Percentiles rank a stretch among this genome's conserved stretches.
Conservation (phyloP, 2,113 vertebrate species). For the Trogon melanurus region DNA sequence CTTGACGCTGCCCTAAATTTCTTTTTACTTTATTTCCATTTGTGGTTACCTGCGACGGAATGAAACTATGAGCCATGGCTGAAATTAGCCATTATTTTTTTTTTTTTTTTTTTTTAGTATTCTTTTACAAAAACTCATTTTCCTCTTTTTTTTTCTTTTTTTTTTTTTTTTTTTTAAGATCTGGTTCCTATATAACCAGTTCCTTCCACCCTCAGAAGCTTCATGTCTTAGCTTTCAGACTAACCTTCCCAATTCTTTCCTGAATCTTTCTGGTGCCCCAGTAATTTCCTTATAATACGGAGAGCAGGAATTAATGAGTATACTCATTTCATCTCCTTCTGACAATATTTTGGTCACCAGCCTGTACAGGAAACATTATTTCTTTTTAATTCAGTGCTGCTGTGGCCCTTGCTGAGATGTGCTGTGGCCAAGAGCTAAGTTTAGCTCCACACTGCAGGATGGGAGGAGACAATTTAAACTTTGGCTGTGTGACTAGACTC, state of each 20-base stretch:
- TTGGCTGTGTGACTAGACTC: neutral
- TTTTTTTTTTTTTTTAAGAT: neutral
- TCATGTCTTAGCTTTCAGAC: neutral
- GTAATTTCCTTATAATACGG: neutral
- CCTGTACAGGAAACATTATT: neutral
- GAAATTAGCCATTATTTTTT: neutral
- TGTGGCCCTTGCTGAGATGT: slow-evolving; percentile 25
- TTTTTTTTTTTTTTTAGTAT: neutral
- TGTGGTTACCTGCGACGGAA: neutral
- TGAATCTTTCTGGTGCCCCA: neutral
- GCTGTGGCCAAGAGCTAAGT: slow-evolving; percentile 17
- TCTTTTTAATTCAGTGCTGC: slow-evolving; percentile 35
- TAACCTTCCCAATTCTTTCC: neutral
- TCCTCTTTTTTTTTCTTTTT: neutral
- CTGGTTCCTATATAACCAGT: neutral
- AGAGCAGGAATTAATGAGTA: neutral
- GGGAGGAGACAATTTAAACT: neutral
- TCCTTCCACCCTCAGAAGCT: neutral
- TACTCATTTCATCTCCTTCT: slow-evolving; percentile 19
- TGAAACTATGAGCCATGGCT: neutral
- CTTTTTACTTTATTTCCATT: slow-evolving; percentile 26
- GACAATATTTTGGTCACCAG: neutral
- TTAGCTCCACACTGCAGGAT: neutral
- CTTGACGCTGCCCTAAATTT: slow-evolving; percentile 47
- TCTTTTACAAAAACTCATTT: slow-evolving; percentile 31